Evolutionary conservation across 2,888 invertebrate species (phyloP), one percentile per base, ranked within the genome.

Genomic region (Tridacna crocea): DNA sequence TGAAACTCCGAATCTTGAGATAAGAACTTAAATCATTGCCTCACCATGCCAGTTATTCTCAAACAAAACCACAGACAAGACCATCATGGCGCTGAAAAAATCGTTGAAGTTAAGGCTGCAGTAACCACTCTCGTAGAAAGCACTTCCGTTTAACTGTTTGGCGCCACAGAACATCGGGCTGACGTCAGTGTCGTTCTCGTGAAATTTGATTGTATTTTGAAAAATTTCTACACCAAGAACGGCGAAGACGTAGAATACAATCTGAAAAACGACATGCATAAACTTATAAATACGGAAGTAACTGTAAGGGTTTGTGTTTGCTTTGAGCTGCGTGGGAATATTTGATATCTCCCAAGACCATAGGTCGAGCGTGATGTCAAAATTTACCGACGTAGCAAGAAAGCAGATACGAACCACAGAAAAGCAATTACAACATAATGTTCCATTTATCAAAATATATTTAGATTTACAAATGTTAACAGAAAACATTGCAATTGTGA

Each of bases 31-130:
- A 55, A 55, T 19, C 19, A 55, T 19, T 55, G 19, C 11, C 3
- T 22, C 94, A 93, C 90, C 93, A 89, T 95, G 95, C 95, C 95
- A 95, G 87, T 95, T 95, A 88, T 95, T 95, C 75, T 95, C 95
- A 47, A 95, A 94, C 77, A 94, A 94, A 51, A 95, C 90, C 79
- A 94, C 95, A 88, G 95, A 94, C 61, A 95, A 91, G 4, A 95
- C 89, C 12, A 95, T 93, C 77, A 95, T 89, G 19, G 95, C 90
- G 72, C 92, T 92, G 46, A 93, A 48, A 81, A 95, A 90, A 84
- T 94, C 92, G 85, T 95, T 95, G 89, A 95, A 95, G 89, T 95
- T 95, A 88, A 95, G 94, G 83, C 90, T 93, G 89, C 95, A 95
- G 90, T 95, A 95, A 36, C 92, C 91, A 58, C 87, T 83, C 27